These are phyloP conservation scores for Folsomia manolachei DNA, from an alignment of 2,888 invertebrate species.

Conservation along the genomic window DNA sequence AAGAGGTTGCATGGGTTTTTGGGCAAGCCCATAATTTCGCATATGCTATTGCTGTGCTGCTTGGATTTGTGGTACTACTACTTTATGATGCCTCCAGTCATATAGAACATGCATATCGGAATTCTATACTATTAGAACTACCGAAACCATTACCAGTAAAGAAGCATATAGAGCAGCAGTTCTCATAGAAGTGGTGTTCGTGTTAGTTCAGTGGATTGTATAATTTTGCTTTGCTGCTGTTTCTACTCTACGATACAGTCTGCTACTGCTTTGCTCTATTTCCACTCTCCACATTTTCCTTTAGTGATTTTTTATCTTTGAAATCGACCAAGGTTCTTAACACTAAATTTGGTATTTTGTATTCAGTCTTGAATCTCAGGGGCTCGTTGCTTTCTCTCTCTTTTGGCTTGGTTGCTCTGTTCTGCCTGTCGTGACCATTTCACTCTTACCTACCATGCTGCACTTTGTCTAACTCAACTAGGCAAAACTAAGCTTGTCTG, in stretches of 20 bases:
- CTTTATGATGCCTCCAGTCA: not conserved
- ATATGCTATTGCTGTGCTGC: not conserved
- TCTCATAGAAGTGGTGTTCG: not conserved
- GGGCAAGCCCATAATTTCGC: not conserved
- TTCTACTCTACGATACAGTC: too few relatives aligned
- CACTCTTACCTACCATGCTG: too few relatives aligned
- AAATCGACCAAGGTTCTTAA: slow-evolving; percentile 24
- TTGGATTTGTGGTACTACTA: not conserved
- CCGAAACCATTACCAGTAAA: too few relatives aligned
- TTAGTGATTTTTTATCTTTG: slow-evolving; percentile 24
- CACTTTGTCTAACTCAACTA: too few relatives aligned
- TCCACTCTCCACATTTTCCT: slow-evolving; percentile 19
- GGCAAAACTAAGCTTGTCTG: too few relatives aligned
- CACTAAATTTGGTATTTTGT: slow-evolving; percentile 42
- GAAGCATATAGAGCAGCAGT: too few relatives aligned
- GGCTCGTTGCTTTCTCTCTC: not conserved
- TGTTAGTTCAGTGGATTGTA: not conserved
- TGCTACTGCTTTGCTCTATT: slow-evolving; percentile 1
- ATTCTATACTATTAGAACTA: not conserved
- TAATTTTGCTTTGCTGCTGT: slow-evolving; percentile 1
- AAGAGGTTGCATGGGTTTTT: not conserved
- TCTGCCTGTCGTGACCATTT: too few relatives aligned
- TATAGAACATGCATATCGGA: too few relatives aligned
- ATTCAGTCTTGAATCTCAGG: slow-evolving; percentile 26
- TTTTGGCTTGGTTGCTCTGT: not conserved